These are phyloP conservation scores for Anoplopoma fimbria DNA, from an alignment of 2,113 vertebrate genomes.

Conservation along the genomic window DNA sequence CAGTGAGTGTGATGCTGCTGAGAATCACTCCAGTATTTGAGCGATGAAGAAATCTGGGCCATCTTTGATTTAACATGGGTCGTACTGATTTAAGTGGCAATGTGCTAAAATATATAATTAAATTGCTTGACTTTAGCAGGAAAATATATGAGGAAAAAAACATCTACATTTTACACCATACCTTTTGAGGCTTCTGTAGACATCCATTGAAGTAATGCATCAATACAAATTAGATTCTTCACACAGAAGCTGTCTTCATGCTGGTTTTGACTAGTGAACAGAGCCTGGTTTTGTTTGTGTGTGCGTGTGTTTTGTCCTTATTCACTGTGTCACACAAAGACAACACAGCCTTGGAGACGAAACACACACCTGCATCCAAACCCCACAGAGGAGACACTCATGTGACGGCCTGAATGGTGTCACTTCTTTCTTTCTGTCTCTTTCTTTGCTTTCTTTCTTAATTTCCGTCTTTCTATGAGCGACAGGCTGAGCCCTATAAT, in stretches of 20 bases:
- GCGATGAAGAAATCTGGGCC: background rate
- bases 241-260: slow-evolving; percentile 10
- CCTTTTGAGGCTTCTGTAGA: background rate
- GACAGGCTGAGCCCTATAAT: slow-evolving; percentile 62
- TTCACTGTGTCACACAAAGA: slow-evolving; percentile 54
- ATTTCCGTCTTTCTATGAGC: slow-evolving; percentile 37
- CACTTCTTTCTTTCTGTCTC: slow-evolving; percentile 56
- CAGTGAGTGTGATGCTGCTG: background rate
- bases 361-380: slow-evolving; percentile 71
- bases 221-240: background rate
- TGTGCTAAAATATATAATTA: background rate
- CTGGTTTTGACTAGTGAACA: slow-evolving; percentile 23
- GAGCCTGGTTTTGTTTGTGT: slow-evolving; percentile 21
- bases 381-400: slow-evolving; percentile 69
- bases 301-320: slow-evolving; percentile 37
- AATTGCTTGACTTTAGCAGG: background rate
- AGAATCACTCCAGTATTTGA: background rate
- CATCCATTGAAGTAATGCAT: background rate
- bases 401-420: slow-evolving; percentile 63
- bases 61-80: background rate
- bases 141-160: background rate
- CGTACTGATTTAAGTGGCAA: background rate
- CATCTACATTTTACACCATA: background rate
- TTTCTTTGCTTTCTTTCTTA: slow-evolving; percentile 47
- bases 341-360: slow-evolving; percentile 41